Base-by-base conservation (phyloP, 2,888 invertebrate species). In the Girardia tigrina region DNA sequence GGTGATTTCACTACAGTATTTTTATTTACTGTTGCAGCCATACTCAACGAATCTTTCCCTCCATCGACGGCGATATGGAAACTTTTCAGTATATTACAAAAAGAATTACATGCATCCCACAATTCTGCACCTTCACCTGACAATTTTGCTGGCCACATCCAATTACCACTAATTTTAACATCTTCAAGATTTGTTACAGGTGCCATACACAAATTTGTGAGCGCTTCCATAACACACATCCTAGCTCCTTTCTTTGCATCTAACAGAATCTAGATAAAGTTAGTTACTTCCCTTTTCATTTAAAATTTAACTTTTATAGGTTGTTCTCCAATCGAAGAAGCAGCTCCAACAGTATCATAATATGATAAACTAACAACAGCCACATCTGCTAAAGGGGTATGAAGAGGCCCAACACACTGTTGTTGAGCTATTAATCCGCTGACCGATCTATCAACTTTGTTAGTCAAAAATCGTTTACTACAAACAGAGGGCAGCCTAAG, bases 91-190 rank as follows among this genome's bases (percentile, higher is more conserved):
- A 92, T 87, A 1, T 86, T 85, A 82, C 94, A 93, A 88, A 95
- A 90, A 20, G 93, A 91, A 42, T 86, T 85, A 81, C 95, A 95
- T 0, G 97, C 92, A 78, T 89, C 89, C 78, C 89, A 90, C 28
- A 98, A 86, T 20, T 89, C 88, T 0, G 91, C 91, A 0, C 95
- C 97, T 83, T 94, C 95, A 0, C 90, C 91, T 0, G 90, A 90
- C 23, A 93, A 86, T 86, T 97, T 97, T 14, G 95, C 97, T 0
- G 94, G 90, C 97, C 97, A 98, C 98, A 98, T 98, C 97, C 97
- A 98, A 85, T 98, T 98, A n/a, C 92, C 97, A 56, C 93, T 94
- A 83, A 95, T 95, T 85, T 97, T 98, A 0, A 97, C 90, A 84
- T 98, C 97, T 85, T 90, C 86, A 26, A 85, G 78, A 77, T 80